Percentiles rank a stretch among this genome's conserved stretches.
phyloP scores from a whole-genome alignment of 2,888 invertebrate genomes.

The Tineola bisselliella region DNA sequence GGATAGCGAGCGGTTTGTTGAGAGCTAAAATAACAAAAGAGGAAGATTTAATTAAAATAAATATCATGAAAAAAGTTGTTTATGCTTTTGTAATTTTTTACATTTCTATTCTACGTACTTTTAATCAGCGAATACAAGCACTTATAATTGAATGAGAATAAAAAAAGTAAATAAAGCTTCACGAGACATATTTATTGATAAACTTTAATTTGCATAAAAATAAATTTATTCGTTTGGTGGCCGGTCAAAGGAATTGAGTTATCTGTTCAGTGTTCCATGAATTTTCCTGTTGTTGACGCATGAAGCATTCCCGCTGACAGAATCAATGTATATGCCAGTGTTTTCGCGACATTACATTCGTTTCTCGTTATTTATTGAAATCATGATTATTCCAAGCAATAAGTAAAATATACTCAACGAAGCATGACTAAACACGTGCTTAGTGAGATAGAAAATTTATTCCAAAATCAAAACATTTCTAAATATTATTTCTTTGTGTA shows the following conservation, averaged over 20 bases:
- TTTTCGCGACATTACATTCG: neutral
- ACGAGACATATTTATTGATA: neutral
- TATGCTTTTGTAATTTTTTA: neutral
- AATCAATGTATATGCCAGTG: neutral
- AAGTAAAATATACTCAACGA: neutral
- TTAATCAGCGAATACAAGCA: too few species aligned
- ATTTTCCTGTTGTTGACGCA: constrained; percentile 27
- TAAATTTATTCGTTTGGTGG: constrained; percentile 20
- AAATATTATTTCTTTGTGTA: neutral
- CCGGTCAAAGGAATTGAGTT: constrained; percentile 32
- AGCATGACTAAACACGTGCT: neutral
- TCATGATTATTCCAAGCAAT: neutral
- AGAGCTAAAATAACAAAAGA: neutral
- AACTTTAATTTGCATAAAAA: constrained; percentile 11
- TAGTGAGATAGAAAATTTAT: neutral
- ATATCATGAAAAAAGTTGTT: neutral
- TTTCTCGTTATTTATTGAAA: neutral
- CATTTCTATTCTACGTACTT: too few species aligned
- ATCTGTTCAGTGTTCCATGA: constrained; percentile 31
- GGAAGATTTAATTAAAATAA: neutral
- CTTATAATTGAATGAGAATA: neutral
- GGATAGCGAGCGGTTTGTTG: neutral
- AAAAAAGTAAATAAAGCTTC: neutral
- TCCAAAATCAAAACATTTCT: neutral
- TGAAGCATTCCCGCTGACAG: neutral